These are phyloP conservation scores for Hirudo medicinalis DNA, from an alignment of 1,140 invertebrate species.

Conservation along the genomic window DNA sequence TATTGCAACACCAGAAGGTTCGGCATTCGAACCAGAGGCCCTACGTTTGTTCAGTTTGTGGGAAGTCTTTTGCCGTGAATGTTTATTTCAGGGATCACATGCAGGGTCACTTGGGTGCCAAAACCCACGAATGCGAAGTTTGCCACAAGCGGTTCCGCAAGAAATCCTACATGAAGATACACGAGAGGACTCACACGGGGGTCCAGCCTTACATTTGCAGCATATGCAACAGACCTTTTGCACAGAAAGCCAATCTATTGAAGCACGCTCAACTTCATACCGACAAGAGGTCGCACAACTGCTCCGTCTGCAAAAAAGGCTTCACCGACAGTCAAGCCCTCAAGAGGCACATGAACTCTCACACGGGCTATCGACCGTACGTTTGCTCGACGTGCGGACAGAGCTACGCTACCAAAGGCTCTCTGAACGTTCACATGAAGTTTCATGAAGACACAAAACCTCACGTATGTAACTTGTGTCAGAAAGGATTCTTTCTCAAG, in stretches of 20 bases:
- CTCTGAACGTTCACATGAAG: slow-evolving; percentile 13
- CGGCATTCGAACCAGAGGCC: slow-evolving; percentile 31
- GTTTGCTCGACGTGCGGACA: slow-evolving; percentile 83
- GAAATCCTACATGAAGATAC: slow-evolving; percentile 63
- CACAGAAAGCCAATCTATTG: slow-evolving; percentile 81
- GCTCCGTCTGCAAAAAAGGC: slow-evolving; percentile 85
- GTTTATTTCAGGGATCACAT: slow-evolving; percentile 16
- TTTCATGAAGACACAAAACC: slow-evolving; percentile 16
- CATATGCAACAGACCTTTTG: slow-evolving; percentile 78
- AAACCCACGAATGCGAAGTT: slow-evolving; percentile 63
- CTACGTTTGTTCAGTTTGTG: slow-evolving; percentile 27
- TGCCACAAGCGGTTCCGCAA: slow-evolving; percentile 68
- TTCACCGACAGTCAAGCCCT: slow-evolving; percentile 62
- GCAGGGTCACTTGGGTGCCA: slow-evolving; percentile 11
- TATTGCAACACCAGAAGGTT: slow-evolving; percentile 29
- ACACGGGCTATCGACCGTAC: slow-evolving; percentile 74
- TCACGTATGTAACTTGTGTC: slow-evolving; percentile 18
- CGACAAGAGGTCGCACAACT: slow-evolving; percentile 57
- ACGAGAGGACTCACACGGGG: slow-evolving; percentile 81
- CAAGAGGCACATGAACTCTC: slow-evolving; percentile 35
- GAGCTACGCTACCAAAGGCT: slow-evolving; percentile 64
- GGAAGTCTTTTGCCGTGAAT: slow-evolving; percentile 13
- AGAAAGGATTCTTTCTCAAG: slow-evolving; percentile 14
- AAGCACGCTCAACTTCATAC: slow-evolving; percentile 50
- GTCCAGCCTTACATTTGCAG: slow-evolving; percentile 81